Evolutionary conservation across 2,797 vertebrate species (phyloP).

Genomic region (Ciconia nigra): DNA sequence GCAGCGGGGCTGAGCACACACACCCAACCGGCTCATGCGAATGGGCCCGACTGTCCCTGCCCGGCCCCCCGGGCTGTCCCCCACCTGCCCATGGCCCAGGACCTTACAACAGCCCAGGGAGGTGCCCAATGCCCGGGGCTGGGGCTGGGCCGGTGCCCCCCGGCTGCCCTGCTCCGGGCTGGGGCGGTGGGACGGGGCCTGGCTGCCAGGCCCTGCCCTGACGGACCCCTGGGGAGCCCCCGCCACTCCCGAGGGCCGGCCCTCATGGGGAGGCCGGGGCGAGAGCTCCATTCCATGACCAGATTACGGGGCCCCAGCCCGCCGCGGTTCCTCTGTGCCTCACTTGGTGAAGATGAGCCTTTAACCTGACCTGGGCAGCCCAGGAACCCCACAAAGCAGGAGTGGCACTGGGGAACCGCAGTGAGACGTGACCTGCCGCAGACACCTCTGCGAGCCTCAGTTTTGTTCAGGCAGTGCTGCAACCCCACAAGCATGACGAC

Average conservation of each 20-base stretch:
- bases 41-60: not conserved
- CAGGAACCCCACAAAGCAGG: not conserved
- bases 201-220: not conserved
- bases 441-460: not conserved
- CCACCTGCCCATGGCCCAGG: too few relatives aligned
- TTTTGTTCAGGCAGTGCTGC: not conserved
- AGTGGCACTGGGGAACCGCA: not conserved
- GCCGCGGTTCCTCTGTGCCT: not conserved
- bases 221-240: not conserved
- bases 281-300: not conserved
- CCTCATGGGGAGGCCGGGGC: not conserved
- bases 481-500: not conserved
- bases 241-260: rapidly evolving
- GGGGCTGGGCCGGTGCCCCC: rapidly evolving
- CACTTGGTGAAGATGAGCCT: not conserved
- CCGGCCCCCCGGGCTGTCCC: too few relatives aligned
- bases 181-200: not conserved
- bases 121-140: rapidly evolving
- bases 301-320: too few relatives aligned
- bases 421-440: rapidly evolving
- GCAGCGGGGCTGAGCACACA: not conserved
- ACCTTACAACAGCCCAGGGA: not conserved
- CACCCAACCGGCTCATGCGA: too few relatives aligned
- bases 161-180: not conserved
- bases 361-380: not conserved